These are phyloP conservation scores for Yponomeuta malinellus DNA, from an alignment of 2,888 invertebrate genomes.

Conservation along the genomic window DNA sequence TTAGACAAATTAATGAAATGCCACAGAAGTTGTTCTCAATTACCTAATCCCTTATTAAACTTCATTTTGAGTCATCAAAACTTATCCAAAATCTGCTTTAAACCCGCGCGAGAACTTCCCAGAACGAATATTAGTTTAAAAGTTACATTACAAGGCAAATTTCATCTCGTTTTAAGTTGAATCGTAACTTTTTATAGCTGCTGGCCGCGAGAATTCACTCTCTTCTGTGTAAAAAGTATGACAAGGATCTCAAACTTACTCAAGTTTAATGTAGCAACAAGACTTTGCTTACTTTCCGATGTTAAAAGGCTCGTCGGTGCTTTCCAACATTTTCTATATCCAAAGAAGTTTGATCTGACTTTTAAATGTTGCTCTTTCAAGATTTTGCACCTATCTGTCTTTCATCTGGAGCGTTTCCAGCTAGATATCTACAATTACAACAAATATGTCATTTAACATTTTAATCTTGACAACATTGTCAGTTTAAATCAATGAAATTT, in stretches of 20 bases:
- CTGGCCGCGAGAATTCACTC: slow-evolving; percentile 33
- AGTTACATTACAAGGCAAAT: slow-evolving; percentile 49
- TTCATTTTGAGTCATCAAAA: slow-evolving; percentile 13
- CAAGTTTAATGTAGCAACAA: slow-evolving; percentile 14
- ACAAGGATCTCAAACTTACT: slow-evolving; percentile 2
- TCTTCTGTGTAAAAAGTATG: slow-evolving; percentile 15
- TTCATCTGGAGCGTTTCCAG: slow-evolving; percentile 11
- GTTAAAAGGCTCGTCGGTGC: background rate
- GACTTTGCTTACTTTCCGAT: slow-evolving; percentile 7
- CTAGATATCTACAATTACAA: background rate
- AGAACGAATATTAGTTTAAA: slow-evolving; percentile 35
- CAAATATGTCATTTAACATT: background rate
- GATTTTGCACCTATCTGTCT: slow-evolving; percentile 3
- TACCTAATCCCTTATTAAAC: slow-evolving; percentile 7
- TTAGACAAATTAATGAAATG: no score
- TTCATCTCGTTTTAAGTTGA: slow-evolving; percentile 45
- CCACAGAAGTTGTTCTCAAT: background rate
- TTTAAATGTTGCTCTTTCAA: background rate
- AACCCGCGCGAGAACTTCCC: slow-evolving; percentile 33
- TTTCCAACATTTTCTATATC: background rate
- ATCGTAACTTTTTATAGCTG: slow-evolving; percentile 47
- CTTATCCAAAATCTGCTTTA: slow-evolving; percentile 36
- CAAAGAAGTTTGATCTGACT: background rate
- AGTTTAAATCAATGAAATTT: slow-evolving; percentile 18
- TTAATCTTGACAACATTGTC: slow-evolving; percentile 2